Percentiles rank a stretch among this genome's conserved stretches.
These are phyloP conservation scores for Bungarus multicinctus DNA, from an alignment of 2,113 vertebrate species.

Conservation along the genomic window DNA sequence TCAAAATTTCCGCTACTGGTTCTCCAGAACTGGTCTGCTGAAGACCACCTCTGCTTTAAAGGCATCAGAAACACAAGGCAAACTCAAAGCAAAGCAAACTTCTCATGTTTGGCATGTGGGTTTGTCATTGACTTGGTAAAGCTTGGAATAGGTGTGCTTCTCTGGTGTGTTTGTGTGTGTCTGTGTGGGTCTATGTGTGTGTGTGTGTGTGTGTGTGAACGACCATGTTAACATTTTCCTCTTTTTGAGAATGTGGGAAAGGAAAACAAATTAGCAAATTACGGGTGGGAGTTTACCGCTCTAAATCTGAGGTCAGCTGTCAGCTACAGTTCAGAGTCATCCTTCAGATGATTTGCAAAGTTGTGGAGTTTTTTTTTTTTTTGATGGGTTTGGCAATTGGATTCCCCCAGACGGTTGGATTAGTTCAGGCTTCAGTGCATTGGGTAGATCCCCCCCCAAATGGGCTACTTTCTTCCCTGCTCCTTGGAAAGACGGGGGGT, in stretches of 20 bases:
- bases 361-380: not conserved
- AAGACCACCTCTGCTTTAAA: no score
- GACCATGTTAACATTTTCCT: not conserved
- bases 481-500: not conserved
- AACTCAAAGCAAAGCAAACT: not conserved
- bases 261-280: not conserved
- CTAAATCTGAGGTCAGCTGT: no score
- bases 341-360: not conserved
- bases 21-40: no score
- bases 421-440: not conserved
- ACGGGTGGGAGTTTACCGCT: not conserved
- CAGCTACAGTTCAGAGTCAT: not conserved
- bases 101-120: not conserved
- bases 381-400: not conserved
- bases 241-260: not conserved
- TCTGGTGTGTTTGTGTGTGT: no score
- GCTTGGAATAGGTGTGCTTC: not conserved
- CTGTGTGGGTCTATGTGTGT: no score
- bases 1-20: no score
- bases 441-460: not conserved
- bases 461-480: not conserved
- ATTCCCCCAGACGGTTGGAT: not conserved
- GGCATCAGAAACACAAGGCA: not conserved
- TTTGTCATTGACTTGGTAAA: not conserved
- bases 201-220: no score